These are phyloP conservation scores for Ommatoiulus sabulosus DNA, from an alignment of 2,888 invertebrate species.

Conservation along the genomic window DNA sequence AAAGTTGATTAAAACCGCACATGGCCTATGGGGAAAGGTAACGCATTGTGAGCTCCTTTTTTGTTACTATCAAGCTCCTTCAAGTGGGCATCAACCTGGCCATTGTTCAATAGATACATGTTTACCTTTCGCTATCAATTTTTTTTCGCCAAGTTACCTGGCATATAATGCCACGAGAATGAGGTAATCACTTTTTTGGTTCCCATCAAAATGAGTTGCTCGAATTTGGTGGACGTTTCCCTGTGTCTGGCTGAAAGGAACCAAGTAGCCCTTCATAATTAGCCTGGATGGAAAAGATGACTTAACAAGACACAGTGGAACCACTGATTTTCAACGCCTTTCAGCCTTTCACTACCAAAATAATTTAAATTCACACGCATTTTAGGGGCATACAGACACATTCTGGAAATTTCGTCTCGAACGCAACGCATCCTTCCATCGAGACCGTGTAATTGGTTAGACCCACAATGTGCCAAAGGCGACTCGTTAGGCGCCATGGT, in stretches of 20 bases:
- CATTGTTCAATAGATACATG: slow-evolving; percentile 1
- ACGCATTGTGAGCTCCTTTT: background rate
- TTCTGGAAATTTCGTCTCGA: background rate
- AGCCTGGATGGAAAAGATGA: background rate
- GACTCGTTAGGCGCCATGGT: background rate
- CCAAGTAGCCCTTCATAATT: slow-evolving; percentile 19
- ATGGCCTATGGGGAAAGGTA: slow-evolving; percentile 3
- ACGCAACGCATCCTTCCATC: background rate
- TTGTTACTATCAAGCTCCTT: background rate
- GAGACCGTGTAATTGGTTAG: background rate
- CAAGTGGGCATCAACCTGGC: slow-evolving; percentile 19
- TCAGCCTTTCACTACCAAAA: slow-evolving; percentile 3
- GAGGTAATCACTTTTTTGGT: slow-evolving; percentile 12
- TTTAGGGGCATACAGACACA: background rate
- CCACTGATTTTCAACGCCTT: slow-evolving; percentile 19
- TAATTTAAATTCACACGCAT: background rate
- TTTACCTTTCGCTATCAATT: slow-evolving; percentile 19
- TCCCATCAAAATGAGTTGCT: slow-evolving; percentile 3
- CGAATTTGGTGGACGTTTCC: background rate
- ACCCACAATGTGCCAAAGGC: background rate
- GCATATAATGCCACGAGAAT: slow-evolving; percentile 10
- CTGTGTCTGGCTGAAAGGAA: background rate
- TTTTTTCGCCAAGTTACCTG: background rate
- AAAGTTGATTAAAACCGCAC: background rate
- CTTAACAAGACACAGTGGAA: slow-evolving; percentile 19